These are phyloP conservation scores for Erethizon dorsatum DNA, from an alignment of 2,797 vertebrate genomes.

Conservation along the genomic window DNA sequence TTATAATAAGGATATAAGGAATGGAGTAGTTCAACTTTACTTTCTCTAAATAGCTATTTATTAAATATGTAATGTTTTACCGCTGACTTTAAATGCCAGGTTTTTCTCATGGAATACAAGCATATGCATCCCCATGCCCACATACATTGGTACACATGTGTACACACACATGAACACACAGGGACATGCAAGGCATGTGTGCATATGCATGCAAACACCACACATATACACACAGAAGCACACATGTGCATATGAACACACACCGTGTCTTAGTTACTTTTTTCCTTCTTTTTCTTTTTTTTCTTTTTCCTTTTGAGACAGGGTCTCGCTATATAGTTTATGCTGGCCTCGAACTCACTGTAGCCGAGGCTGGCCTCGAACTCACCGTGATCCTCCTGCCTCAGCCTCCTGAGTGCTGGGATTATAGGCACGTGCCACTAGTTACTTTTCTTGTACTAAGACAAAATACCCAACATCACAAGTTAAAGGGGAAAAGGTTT, in stretches of 20 bases:
- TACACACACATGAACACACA: neutral
- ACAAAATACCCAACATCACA: neutral
- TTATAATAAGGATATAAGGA: neutral
- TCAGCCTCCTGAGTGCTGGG: too few species aligned
- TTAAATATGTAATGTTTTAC: neutral
- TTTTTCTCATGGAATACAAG: neutral
- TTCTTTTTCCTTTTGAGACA: too few species aligned
- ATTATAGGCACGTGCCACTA: too few species aligned
- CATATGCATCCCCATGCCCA: neutral
- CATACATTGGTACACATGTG: neutral
- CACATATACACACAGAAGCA: neutral
- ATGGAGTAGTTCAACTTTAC: neutral
- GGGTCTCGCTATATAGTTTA: too few species aligned
- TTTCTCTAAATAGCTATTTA: neutral
- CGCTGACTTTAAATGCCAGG: neutral
- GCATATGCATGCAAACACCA: neutral
- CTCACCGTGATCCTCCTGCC: too few species aligned
- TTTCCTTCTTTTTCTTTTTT: too few species aligned
- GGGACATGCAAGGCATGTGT: neutral
- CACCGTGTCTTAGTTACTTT: neutral
- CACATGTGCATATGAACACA: neutral
- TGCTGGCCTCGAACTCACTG: too few species aligned
- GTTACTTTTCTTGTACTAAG: neutral
- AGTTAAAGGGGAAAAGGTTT: neutral
- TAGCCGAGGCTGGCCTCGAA: too few species aligned